Evolutionary conservation across 2,797 vertebrate genomes (phyloP).

Genomic region (Melanotaenia boesemani): DNA sequence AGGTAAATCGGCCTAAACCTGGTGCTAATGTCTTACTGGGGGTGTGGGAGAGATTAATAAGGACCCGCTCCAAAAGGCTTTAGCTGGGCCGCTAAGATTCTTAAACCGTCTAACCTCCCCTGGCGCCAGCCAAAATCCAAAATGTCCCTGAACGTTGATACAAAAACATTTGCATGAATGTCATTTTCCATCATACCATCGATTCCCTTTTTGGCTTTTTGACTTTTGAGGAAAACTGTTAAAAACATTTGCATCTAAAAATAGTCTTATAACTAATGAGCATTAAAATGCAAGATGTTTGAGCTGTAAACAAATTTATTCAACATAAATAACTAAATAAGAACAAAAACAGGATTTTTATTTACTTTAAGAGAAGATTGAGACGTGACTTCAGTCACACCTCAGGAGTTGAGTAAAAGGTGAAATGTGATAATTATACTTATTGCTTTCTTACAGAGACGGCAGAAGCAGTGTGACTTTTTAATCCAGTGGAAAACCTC

Average conservation of each 20-base stretch:
- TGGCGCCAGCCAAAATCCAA: conserved; percentile 78
- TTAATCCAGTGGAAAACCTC: no score
- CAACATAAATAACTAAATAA: no score
- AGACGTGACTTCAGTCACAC: no score
- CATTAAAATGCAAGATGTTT: neutral
- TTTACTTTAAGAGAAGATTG: no score
- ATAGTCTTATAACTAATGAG: neutral
- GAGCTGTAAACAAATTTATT: no score
- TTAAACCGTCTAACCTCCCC: conserved; percentile 92
- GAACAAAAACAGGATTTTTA: no score
- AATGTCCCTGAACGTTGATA: conserved; percentile 63
- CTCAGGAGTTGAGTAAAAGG: no score
- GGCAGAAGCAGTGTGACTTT: no score
- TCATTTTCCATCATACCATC: conserved; percentile 54
- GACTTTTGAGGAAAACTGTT: neutral
- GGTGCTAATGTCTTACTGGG: conserved; percentile 89
- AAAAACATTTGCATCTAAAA: neutral
- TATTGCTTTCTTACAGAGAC: no score
- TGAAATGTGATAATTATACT: no score
- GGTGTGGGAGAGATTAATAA: conserved; percentile 93
- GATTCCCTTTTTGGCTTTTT: conserved; percentile 29
- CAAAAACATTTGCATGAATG: conserved; percentile 54
- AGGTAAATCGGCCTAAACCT: conserved; percentile 93
- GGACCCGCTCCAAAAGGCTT: conserved; percentile 91
- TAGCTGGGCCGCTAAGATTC: conserved; percentile 91